A percentile compares a stretch with the other conserved stretches of the same genome.
These are phyloP conservation scores for Lepus timidus DNA, from an alignment of 2,113 vertebrate species.

Conservation along the genomic window DNA sequence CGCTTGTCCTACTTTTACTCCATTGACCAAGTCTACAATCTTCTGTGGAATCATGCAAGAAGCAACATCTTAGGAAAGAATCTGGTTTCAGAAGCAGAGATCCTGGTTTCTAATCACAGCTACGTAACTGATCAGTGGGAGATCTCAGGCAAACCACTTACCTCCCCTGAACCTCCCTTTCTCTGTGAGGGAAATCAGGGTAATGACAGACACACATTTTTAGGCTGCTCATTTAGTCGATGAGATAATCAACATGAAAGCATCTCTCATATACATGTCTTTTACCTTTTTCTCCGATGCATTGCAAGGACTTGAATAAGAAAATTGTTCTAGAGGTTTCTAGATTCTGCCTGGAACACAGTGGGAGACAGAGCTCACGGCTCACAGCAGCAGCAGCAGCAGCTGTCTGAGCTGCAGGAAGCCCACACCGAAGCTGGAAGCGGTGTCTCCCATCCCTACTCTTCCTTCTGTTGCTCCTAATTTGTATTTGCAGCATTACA, in stretches of 20 bases:
- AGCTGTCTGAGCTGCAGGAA: not conserved
- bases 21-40: not conserved
- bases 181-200: not conserved
- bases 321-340: not conserved
- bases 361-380: not conserved
- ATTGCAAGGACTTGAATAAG: not conserved
- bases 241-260: conserved; percentile 4
- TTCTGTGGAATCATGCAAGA: not conserved
- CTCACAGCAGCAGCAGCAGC: not conserved
- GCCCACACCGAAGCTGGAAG: too few species aligned
- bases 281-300: not conserved
- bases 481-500: not conserved
- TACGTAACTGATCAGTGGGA: not conserved
- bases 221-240: not conserved
- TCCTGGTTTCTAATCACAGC: not conserved
- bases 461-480: not conserved
- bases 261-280: not conserved
- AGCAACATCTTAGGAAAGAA: not conserved
- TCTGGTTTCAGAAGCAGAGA: not conserved
- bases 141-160: not conserved
- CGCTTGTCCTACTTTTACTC: not conserved
- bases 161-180: not conserved
- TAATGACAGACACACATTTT: not conserved
- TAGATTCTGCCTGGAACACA: not conserved
- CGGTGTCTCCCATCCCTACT: not conserved